Percentiles rank a stretch among this genome's conserved stretches.
Evolutionary conservation across 2,888 invertebrate species (phyloP).

Genomic region (Heterodera filipjevi): DNA sequence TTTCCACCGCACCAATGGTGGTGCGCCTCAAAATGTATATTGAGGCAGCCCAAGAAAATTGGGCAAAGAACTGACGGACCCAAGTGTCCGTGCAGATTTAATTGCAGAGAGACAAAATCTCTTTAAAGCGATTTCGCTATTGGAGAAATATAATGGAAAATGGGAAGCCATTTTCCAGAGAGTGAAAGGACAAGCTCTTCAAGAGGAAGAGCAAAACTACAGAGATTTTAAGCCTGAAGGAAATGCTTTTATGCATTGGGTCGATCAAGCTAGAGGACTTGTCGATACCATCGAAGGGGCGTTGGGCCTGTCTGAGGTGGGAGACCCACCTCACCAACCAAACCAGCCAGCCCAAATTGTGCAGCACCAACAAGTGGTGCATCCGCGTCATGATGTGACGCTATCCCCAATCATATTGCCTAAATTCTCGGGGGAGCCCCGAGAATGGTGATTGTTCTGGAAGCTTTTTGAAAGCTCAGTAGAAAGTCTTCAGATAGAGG

Average conservation of each 20-base stretch:
- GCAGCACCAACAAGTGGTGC: neutral
- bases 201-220: neutral
- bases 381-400: neutral
- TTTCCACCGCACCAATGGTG: neutral
- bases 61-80: neutral
- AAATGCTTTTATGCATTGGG: neutral
- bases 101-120: neutral
- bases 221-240: neutral
- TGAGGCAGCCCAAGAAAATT: neutral
- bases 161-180: neutral
- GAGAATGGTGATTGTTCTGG: neutral
- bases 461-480: neutral
- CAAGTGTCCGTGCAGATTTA: neutral
- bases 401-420: neutral
- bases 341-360: neutral
- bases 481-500: neutral
- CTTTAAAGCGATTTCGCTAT: neutral
- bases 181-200: neutral
- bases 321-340: neutral
- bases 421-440: neutral
- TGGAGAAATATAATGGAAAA: neutral
- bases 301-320: neutral
- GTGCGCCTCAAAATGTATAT: neutral
- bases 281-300: neutral
- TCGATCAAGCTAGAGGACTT: neutral